Base-by-base conservation (phyloP, 2,113 vertebrate species). In the Prolemur simus region DNA sequence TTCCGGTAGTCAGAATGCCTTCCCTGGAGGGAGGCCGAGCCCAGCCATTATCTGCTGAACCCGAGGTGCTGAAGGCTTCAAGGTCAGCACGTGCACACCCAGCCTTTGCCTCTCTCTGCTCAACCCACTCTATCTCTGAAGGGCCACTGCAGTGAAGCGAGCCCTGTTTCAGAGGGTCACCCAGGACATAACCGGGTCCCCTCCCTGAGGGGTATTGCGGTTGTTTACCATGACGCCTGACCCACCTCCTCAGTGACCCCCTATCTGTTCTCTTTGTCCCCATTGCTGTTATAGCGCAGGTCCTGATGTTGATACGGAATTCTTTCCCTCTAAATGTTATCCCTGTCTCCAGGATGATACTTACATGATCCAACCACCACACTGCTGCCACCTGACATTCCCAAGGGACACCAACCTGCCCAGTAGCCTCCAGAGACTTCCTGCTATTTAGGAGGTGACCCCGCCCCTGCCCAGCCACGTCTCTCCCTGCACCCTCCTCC, bases 211-310 rank as follows among this genome's bases (percentile, higher is more conserved):
- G 25, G 58, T 29, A 21, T 20, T 20, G 37, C 18, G 9, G 0
- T 47, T 39, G 7, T 52, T 63, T 80, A 27, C 52, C 9, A n/a
- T 5, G 10, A 14, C 2, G 8, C 54, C 6, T 10, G 23, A 11
- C 37, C 47, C 32, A n/a, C 52, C 32, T 21, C 12, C 9, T 78
- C 0, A 0, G 5, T 6, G 7, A n/a, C 14, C 37, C 29, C 4
- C 1, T 20, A 5, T 29, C 8, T 13, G 18, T 20, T 5, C 0
- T 2, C 2, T 63, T 47, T 6, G 1, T 37, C 49, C n/a, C 60
- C 23, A 18, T 3, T 56, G 73, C 47, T 2, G 10, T 32, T 29
- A 6, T 0, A 1, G 45, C 1, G 6, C 49, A 45, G 52, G 14
- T 52, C 14, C 71, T 1, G 5, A 25, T 6, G 4, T 2, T 18